Base-by-base conservation (phyloP, 2,888 invertebrate species). In the Eudemis profundana region DNA sequence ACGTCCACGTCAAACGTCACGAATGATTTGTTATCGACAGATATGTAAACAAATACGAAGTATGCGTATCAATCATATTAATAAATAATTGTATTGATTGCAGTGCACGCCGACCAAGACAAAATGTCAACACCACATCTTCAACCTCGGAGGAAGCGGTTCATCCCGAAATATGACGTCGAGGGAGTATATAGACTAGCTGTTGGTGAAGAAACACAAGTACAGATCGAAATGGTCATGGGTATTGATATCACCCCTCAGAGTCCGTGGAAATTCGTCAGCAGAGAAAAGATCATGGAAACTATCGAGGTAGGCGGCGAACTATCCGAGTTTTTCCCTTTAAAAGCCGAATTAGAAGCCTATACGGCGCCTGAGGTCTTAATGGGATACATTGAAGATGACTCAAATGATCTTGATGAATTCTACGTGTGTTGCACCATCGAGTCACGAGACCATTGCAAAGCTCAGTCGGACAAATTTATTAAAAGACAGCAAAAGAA, bases 231-330 rank as follows among this genome's bases (percentile, higher is more conserved):
- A 67, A 90, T 95, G 71, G 92, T 94, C 1, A 93, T 96, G 44
- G 96, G 96, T 0, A 87, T 93, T 38, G 93, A 96, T 76, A 93
- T 96, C 0, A 95, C 94, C 0, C 93, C 94, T 15, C 96, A 96
- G 78, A 94, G 93, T 74, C 96, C 96, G 0, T 96, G 96, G 96
- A 95, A 94, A 68, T 90, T 89, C 67, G 86, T 96, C 0, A 87
- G 86, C 17, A 96, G 94, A 79, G 92, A 93, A 33, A 86, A 93
- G 47, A 85, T 96, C 1, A 87, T 93, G 54, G 95, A 96, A 72
- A 90, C 93, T 59, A 89, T 96, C 51, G 94, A 94, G 2, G 69
- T 93, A 0, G 90, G 94, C 46, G 93, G 93, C 14, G 93, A 93
- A 68, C 68, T 87, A 0, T 92, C 93, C 0, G 93, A 93, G 63